These are phyloP conservation scores for Bombus waltoni DNA, from an alignment of 1,140 invertebrate genomes.

Conservation along the genomic window DNA sequence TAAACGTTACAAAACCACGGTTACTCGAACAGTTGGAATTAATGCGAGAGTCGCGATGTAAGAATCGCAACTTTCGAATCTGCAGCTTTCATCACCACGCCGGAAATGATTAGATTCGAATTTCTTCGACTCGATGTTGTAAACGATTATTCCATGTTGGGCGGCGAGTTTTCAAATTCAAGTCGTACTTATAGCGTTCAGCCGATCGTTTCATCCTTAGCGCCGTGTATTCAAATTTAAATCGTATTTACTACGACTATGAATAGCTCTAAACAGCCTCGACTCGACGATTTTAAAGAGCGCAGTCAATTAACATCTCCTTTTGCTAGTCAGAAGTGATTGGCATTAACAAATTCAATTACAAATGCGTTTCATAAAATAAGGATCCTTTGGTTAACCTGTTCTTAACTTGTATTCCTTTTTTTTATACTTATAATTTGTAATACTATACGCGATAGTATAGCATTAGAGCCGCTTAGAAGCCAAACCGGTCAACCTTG, in stretches of 20 bases:
- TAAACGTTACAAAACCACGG: conserved; percentile 10
- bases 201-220: neutral
- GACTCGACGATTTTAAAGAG: neutral
- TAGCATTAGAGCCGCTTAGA: too few species aligned
- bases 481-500: too few species aligned
- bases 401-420: neutral
- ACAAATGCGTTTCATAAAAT: neutral
- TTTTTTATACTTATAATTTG: neutral
- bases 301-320: neutral
- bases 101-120: conserved; percentile 10
- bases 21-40: conserved; percentile 6
- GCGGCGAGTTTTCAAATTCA: neutral
- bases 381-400: neutral
- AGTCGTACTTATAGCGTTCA: neutral
- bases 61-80: conserved; percentile 39
- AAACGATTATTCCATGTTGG: neutral
- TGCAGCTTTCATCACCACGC: conserved; percentile 33
- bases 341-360: neutral
- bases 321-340: neutral
- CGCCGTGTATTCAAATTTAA: neutral
- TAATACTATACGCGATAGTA: neutral
- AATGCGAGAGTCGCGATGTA: neutral
- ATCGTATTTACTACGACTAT: neutral
- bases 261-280: neutral
- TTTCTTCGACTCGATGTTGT: neutral